A percentile compares a stretch with the other conserved stretches of the same genome.
Evolutionary conservation across 2,797 vertebrate species (phyloP).

Genomic region (Synanceia verrucosa): DNA sequence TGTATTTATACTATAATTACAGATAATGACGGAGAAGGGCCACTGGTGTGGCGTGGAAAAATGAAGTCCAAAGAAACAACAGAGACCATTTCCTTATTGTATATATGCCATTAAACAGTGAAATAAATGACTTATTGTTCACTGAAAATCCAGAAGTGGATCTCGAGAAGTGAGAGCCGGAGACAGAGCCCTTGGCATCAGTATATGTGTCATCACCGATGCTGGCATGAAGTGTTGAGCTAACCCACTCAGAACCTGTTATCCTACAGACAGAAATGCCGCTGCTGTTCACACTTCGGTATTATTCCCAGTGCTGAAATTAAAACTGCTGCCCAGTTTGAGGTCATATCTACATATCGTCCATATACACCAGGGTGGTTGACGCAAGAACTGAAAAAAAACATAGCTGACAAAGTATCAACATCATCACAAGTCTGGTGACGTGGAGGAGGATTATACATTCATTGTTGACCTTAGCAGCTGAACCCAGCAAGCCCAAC

Average conservation of each 20-base stretch:
- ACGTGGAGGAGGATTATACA: conserved; percentile 87
- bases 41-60: conserved; percentile 81
- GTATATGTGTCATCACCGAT: conserved; percentile 50
- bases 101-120: conserved; percentile 61
- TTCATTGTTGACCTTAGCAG: conserved; percentile 88
- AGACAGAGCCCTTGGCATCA: conserved; percentile 91
- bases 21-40: conserved; percentile 78
- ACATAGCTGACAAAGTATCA: conserved; percentile 55
- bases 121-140: conserved; percentile 57
- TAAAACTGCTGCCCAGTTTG: conserved; percentile 48
- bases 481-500: conserved; percentile 75
- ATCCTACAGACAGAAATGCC: conserved; percentile 76
- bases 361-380: conserved; percentile 53
- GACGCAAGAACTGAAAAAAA: conserved; percentile 57
- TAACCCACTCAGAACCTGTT: conserved; percentile 76
- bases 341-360: conserved; percentile 52
- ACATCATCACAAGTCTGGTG: conserved; percentile 57
- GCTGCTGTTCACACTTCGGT: conserved; percentile 74
- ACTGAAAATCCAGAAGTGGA: conserved; percentile 78
- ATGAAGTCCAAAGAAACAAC: conserved; percentile 75
- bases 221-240: conserved; percentile 59
- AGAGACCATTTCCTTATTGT: conserved; percentile 66
- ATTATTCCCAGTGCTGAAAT: conserved; percentile 72
- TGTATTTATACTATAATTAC: conserved; percentile 86
- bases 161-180: conserved; percentile 78